Conservation (phyloP, 1,140 invertebrate species). For the Triops cancriformis region DNA sequence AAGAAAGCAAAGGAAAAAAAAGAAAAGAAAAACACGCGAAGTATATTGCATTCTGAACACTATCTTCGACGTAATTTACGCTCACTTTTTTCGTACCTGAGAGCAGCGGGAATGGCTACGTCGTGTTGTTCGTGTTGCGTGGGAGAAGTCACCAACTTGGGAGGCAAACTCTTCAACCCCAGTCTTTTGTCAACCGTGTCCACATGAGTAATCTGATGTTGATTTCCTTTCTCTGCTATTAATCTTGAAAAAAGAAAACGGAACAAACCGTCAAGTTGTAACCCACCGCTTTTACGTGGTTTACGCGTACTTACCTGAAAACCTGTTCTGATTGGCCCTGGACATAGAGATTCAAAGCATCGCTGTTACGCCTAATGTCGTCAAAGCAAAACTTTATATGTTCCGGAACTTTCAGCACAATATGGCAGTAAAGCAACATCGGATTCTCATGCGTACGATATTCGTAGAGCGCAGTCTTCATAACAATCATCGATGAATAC, state of each 20-base stretch:
- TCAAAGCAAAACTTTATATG: background rate
- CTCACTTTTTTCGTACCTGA: background rate
- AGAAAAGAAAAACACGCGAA: no score
- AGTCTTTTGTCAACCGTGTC: constrained; percentile 41
- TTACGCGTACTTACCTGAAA: background rate
- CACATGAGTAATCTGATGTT: constrained; percentile 40
- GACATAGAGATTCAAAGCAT: background rate
- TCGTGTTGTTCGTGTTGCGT: background rate
- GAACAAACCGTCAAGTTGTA: background rate
- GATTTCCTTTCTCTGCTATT: constrained; percentile 41
- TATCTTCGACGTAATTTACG: background rate
- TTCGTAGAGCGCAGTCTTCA: background rate
- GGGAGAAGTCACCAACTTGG: background rate
- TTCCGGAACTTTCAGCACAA: background rate
- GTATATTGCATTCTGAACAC: background rate
- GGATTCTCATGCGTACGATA: background rate
- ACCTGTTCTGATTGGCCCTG: background rate
- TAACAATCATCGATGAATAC: background rate
- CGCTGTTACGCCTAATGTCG: background rate
- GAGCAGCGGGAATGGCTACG: background rate
- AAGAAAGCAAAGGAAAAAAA: no score
- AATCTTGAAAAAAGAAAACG: constrained; percentile 36
- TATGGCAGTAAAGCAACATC: background rate
- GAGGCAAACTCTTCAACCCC: constrained; percentile 31
- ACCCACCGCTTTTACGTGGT: background rate